phyloP scores from a whole-genome alignment of 2,113 vertebrate species.

The Paramormyrops kingsleyae region DNA sequence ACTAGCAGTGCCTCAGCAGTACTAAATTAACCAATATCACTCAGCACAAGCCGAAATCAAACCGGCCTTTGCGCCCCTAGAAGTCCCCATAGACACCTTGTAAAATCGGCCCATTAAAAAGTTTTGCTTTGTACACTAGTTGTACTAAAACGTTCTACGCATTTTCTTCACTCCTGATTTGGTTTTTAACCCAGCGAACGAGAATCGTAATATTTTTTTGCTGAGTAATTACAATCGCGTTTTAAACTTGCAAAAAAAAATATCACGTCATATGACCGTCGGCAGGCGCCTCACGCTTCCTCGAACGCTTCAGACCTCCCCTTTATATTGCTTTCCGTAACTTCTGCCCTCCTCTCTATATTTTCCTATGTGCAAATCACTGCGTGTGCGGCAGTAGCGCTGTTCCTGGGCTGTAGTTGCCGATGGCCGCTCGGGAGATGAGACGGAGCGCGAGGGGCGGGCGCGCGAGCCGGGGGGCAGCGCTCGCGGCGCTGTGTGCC shows the following conservation, averaged over 20 bases:
- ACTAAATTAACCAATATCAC: background rate
- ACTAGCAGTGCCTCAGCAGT: background rate
- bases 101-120: background rate
- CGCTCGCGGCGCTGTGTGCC: constrained; percentile 43
- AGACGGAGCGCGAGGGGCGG: background rate
- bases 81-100: background rate
- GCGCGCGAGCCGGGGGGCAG: background rate
- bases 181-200: background rate
- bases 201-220: background rate
- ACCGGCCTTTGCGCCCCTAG: background rate
- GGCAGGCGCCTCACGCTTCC: constrained; percentile 21
- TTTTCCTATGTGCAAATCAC: background rate
- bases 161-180: background rate
- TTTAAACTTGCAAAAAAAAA: background rate
- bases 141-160: background rate
- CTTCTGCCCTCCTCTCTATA: background rate
- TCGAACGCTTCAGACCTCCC: constrained; percentile 24
- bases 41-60: background rate
- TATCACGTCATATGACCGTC: constrained; percentile 40
- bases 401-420: background rate
- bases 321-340: constrained; percentile 3
- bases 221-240: constrained; percentile 25
- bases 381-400: background rate
- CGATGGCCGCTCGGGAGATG: constrained; percentile 40
- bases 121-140: background rate